Evolutionary conservation across 2,113 vertebrate genomes (phyloP).

Genomic region (Hippocampus guttulatus): DNA sequence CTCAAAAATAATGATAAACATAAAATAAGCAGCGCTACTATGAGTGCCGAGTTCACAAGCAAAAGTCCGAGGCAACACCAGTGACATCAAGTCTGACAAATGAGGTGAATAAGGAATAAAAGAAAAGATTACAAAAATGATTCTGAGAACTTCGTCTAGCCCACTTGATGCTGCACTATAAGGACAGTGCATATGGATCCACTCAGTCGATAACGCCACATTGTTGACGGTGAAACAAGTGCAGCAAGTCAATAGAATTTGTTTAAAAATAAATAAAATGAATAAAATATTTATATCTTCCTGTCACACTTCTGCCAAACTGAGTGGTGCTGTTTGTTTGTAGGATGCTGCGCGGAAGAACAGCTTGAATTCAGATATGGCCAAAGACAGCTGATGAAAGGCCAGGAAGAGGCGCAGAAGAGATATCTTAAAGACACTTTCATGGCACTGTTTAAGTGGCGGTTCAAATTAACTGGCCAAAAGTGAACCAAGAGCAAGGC

Average conservation of each 20-base stretch:
- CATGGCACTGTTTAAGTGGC: slow-evolving; percentile 7
- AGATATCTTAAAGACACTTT: slow-evolving; percentile 22
- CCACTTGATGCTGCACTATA: slow-evolving; percentile 16
- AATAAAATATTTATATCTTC: not conserved
- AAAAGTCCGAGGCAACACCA: slow-evolving; percentile 19
- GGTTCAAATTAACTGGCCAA: slow-evolving; percentile 25
- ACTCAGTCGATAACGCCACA: slow-evolving; percentile 32
- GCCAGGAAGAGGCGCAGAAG: slow-evolving; percentile 20
- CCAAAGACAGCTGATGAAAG: slow-evolving; percentile 20
- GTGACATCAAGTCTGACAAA: slow-evolving; percentile 53
- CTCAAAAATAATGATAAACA: slow-evolving; percentile 66
- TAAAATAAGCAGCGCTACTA: slow-evolving; percentile 19
- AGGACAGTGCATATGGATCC: slow-evolving; percentile 18
- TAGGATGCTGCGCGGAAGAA: slow-evolving; percentile 25
- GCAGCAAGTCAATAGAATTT: slow-evolving; percentile 19
- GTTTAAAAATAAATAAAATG: slow-evolving; percentile 14
- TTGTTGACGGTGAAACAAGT: slow-evolving; percentile 34
- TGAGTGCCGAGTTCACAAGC: slow-evolving; percentile 23
- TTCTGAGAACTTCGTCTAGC: slow-evolving; percentile 12
- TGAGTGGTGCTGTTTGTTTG: slow-evolving; percentile 16
- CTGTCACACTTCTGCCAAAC: slow-evolving; percentile 10
- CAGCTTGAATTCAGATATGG: slow-evolving; percentile 29
- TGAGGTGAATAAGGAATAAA: slow-evolving; percentile 34
- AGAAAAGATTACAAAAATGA: slow-evolving; percentile 17
- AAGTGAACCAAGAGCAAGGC: slow-evolving; percentile 6